Evolutionary conservation across 2,113 vertebrate species (phyloP).

Genomic region (Galbula dea): DNA sequence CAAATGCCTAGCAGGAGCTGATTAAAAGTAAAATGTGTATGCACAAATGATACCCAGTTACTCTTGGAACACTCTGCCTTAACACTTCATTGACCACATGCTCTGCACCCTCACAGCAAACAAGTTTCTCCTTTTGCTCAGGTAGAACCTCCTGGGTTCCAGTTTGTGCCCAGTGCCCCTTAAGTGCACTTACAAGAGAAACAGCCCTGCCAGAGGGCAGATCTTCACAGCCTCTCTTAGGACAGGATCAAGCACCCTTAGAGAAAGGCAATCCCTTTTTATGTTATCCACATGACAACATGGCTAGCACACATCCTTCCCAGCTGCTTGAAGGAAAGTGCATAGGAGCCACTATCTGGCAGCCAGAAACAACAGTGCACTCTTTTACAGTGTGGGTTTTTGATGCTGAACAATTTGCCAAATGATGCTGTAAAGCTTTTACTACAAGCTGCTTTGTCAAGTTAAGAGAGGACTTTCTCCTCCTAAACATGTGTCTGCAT

Average conservation of each 20-base stretch:
- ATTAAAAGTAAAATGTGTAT: neutral
- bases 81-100: neutral
- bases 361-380: neutral
- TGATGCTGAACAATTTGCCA: neutral
- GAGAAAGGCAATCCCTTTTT: neutral
- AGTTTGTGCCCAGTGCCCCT: no score
- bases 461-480: neutral
- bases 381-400: no score
- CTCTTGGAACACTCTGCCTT: neutral
- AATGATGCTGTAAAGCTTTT: neutral
- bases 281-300: neutral
- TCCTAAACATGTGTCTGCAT: neutral
- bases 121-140: no score
- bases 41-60: neutral
- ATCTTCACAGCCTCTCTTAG: neutral
- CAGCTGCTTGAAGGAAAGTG: neutral
- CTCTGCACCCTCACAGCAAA: no score
- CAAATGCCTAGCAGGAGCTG: neutral
- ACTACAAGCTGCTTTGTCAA: neutral
- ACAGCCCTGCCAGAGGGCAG: neutral
- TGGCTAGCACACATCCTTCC: neutral
- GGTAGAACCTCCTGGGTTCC: no score
- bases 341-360: neutral
- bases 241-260: neutral
- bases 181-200: neutral